These are phyloP conservation scores for Abrostola tripartita DNA, from an alignment of 2,888 invertebrate genomes.

Conservation along the genomic window DNA sequence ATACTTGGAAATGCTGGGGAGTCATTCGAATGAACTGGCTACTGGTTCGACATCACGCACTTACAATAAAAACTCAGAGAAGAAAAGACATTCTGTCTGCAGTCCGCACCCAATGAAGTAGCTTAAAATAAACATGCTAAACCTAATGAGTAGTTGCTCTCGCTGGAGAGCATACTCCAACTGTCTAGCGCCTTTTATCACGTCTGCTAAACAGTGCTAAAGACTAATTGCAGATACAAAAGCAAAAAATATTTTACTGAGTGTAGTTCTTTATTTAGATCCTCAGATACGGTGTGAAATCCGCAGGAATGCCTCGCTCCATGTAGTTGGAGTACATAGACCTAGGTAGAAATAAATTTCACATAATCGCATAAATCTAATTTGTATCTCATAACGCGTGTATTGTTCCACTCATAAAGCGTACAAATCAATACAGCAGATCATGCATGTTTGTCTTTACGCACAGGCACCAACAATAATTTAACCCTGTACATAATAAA, in stretches of 20 bases:
- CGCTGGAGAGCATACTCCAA: no score
- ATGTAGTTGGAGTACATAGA: constrained; percentile 13
- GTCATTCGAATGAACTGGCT: no score
- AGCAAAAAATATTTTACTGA: constrained; percentile 8
- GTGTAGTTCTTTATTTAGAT: constrained; percentile 34
- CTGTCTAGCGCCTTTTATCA: no score
- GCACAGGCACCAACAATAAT: constrained; percentile 59
- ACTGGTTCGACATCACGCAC: no score
- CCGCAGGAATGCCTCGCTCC: constrained; percentile 16
- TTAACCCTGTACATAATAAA: constrained; percentile 22
- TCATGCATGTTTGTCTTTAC: constrained; percentile 57
- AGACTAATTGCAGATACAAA: no score
- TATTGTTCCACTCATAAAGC: constrained; percentile 45
- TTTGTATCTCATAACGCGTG: constrained; percentile 22
- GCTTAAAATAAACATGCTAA: no score
- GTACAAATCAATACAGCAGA: constrained; percentile 41
- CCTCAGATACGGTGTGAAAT: constrained; percentile 9
- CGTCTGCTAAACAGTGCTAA: no score
- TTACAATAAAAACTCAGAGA: no score
- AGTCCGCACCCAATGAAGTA: no score
- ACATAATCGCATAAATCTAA: constrained; percentile 26
- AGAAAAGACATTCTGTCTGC: no score
- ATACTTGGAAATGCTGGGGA: no score
- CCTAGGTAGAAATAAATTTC: constrained; percentile 15
- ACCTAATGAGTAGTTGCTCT: no score